These are phyloP conservation scores for Armadillidium nasatum DNA, from an alignment of 1,140 invertebrate species.

Conservation along the genomic window DNA sequence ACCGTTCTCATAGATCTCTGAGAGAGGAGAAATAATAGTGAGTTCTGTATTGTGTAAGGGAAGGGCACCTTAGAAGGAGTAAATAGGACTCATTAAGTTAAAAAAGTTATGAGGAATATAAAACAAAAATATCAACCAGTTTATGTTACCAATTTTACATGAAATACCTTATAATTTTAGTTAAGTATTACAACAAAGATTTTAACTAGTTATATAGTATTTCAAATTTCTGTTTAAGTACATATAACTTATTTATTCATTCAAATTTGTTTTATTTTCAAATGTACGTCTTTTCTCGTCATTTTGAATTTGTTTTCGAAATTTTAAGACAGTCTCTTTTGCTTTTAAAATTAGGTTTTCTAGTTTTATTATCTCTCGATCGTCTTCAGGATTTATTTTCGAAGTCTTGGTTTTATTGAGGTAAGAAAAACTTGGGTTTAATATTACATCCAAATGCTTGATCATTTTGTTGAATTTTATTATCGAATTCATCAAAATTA, in stretches of 20 bases:
- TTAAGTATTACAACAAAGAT: too few relatives aligned
- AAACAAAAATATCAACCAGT: too few relatives aligned
- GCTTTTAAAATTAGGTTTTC: not conserved
- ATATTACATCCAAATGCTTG: not conserved
- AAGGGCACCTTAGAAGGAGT: too few relatives aligned
- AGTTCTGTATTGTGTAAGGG: too few relatives aligned
- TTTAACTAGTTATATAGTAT: too few relatives aligned
- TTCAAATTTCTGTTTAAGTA: too few relatives aligned
- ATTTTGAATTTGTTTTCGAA: not conserved
- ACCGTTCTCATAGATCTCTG: too few relatives aligned
- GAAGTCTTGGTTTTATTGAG: not conserved
- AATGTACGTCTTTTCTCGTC: not conserved
- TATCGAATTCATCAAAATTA: not conserved
- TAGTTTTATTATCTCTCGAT: not conserved
- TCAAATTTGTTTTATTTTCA: not conserved
- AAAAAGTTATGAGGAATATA: too few relatives aligned
- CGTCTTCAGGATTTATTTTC: not conserved
- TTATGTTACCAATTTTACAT: too few relatives aligned
- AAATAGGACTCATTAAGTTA: too few relatives aligned
- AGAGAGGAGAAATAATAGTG: too few relatives aligned
- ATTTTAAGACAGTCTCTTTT: not conserved
- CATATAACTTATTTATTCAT: not conserved
- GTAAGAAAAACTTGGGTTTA: not conserved
- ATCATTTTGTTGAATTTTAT: not conserved
- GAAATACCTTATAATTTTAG: too few relatives aligned